phyloP scores from a whole-genome alignment of 1,140 invertebrate species.

The Listronotus oregonensis region DNA sequence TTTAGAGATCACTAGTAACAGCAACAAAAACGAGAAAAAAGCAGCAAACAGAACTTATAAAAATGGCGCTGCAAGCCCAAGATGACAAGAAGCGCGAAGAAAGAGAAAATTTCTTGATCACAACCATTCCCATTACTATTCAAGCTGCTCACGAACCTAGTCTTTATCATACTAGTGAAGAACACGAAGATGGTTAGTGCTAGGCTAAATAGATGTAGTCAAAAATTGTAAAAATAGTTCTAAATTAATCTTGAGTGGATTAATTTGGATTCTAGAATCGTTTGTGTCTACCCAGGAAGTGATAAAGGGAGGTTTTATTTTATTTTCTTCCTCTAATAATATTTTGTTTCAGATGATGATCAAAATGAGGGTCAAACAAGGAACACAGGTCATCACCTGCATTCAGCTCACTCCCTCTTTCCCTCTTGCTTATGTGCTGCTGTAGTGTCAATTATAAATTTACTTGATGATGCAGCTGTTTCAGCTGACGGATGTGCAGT shows the following conservation, averaged over 20 bases:
- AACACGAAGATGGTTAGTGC: constrained; percentile 82
- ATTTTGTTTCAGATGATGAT: constrained; percentile 64
- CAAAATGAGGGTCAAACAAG: constrained; percentile 68
- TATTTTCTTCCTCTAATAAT: too few species aligned
- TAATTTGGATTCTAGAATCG: too few species aligned
- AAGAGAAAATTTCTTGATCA: constrained; percentile 94
- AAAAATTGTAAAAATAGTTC: too few species aligned
- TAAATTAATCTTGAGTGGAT: too few species aligned
- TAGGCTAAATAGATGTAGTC: too few species aligned
- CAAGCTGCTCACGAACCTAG: constrained; percentile 96
- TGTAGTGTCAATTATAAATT: constrained; percentile 90
- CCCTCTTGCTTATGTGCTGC: constrained; percentile 95
- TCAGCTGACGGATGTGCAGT: constrained; percentile 90
- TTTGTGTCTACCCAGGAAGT: too few species aligned
- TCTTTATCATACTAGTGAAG: constrained; percentile 82
- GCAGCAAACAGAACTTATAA: constrained; percentile 97
- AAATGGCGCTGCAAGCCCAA: constrained; percentile 91
- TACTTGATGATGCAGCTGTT: constrained; percentile 95
- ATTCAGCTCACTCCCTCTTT: constrained; percentile 92
- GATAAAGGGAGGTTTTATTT: too few species aligned
- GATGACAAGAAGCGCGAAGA: constrained; percentile 94
- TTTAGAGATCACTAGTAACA: constrained; percentile 92
- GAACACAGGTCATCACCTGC: constrained; percentile 77
- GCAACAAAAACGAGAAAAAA: constrained; percentile 98
- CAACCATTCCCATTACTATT: constrained; percentile 93